A percentile compares a stretch with the other conserved stretches of the same genome.
Conservation (phyloP, 2,797 vertebrate species). For the Sebastes variabilis region DNA sequence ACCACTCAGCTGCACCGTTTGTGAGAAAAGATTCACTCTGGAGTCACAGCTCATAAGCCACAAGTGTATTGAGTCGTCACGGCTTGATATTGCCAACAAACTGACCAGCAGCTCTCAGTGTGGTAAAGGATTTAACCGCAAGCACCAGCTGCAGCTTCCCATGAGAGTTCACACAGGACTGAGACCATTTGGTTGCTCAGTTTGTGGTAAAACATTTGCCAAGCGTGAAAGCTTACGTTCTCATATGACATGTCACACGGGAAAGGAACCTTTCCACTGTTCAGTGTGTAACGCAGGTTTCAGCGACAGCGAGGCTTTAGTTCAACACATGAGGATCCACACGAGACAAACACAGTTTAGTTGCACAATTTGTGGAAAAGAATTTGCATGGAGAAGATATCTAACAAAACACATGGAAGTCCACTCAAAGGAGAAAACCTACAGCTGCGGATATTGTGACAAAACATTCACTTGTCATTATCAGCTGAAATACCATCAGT, state of each 20-base stretch:
- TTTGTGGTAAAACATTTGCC: conserved; percentile 11
- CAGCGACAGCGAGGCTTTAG: conserved; percentile 19
- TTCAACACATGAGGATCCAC: conserved; percentile 57
- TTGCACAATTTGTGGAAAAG: conserved; percentile 36
- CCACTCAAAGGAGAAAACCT: conserved; percentile 1
- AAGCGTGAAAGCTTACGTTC: neutral
- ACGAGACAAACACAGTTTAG: conserved; percentile 33
- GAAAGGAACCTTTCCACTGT: conserved; percentile 15
- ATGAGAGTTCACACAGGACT: neutral
- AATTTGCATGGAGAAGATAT: conserved; percentile 44
- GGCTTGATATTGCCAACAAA: neutral
- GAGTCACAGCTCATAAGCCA: neutral
- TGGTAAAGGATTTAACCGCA: neutral
- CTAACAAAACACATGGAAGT: conserved; percentile 41
- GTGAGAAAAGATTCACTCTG: neutral
- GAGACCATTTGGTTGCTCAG: conserved; percentile 7
- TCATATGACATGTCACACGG: conserved; percentile 5
- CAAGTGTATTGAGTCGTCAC: neutral
- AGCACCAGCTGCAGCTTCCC: conserved; percentile 10
- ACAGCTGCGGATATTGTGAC: conserved; percentile 4
- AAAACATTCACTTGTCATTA: neutral
- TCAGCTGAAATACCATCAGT: neutral
- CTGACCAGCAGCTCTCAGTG: neutral
- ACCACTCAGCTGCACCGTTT: conserved; percentile 11
- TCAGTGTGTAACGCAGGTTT: conserved; percentile 35